Evolutionary conservation across 2,888 invertebrate genomes (phyloP), one percentile per base, ranked within the genome.

Genomic region (Dastarcus helophoroides): DNA sequence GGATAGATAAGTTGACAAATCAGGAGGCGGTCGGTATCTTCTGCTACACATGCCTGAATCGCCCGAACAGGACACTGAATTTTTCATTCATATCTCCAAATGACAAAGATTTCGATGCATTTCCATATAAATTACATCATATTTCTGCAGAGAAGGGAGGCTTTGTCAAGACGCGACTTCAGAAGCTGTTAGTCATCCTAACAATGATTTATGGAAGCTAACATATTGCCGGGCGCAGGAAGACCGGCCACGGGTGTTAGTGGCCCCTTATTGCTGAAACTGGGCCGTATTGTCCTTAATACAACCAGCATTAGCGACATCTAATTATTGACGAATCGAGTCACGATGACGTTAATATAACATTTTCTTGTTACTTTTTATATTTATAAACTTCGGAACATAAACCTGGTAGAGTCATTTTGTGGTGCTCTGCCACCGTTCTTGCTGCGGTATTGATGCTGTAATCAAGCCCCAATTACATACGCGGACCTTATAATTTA

Each of bases 101-200:
- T 60, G 60, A 58, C 60, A 60, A 56, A 58, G 59, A 60, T 60
- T 59, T 55, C 57, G 56, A 55, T 58, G 59, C 57, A 64, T 64
- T 64, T 64, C 63, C 64, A 64, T 64, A 64, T 64, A 64, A 64
- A 64, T 64, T 62, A 64, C 63, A 60, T 63, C 59, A 63, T 64
- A 64, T 64, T 63, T 63, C 60, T 60, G 56, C 52, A 53, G 54
- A 50, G 49, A 41, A 49, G 50, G 51, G 51, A 38, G 46, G 33
- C 41, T 50, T 48, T 53, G 51, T 46, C 46, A 43, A 48, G 49
- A 46, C 52, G 55, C 54, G 56, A 56, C 58, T 58, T 58, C 50
- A 51, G 51, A 53, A 57, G 60, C 60, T 59, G 62, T 62, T 62
- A 64, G 62, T 64, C 63, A 63, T 63, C 58, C 62, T 59, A 62